Evolutionary conservation across 2,113 vertebrate genomes (phyloP).

Genomic region (Vidua chalybeata): DNA sequence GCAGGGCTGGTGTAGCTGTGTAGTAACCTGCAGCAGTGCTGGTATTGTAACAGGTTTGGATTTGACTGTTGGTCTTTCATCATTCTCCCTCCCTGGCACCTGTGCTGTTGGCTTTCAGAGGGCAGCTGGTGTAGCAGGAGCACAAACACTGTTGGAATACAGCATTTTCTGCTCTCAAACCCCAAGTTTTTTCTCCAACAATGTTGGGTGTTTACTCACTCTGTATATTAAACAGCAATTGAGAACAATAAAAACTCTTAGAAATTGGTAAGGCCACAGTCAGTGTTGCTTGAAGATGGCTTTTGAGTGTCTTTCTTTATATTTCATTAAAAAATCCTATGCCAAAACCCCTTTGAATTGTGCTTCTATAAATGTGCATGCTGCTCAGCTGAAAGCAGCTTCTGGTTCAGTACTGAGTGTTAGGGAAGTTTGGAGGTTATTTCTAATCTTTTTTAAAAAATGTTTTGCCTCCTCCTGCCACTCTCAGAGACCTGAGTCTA

Average conservation of each 20-base stretch:
- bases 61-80: neutral
- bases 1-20: neutral
- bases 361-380: neutral
- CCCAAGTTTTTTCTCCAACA: fast-evolving
- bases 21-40: neutral
- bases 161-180: neutral
- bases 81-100: neutral
- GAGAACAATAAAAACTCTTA: neutral
- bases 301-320: neutral
- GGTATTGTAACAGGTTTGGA: neutral
- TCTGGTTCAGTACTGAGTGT: neutral
- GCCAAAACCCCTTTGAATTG: neutral
- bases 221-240: neutral
- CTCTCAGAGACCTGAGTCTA: neutral
- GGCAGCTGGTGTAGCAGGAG: neutral
- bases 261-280: neutral
- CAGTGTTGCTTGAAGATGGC: neutral
- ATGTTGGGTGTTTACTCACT: neutral
- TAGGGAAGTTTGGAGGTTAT: neutral
- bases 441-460: neutral
- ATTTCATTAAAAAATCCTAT: neutral
- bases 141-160: neutral
- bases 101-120: neutral
- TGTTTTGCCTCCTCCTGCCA: neutral
- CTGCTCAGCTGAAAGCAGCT: neutral